Conservation (phyloP, 2,797 vertebrate species). For the Halcyon smyrnensis region DNA sequence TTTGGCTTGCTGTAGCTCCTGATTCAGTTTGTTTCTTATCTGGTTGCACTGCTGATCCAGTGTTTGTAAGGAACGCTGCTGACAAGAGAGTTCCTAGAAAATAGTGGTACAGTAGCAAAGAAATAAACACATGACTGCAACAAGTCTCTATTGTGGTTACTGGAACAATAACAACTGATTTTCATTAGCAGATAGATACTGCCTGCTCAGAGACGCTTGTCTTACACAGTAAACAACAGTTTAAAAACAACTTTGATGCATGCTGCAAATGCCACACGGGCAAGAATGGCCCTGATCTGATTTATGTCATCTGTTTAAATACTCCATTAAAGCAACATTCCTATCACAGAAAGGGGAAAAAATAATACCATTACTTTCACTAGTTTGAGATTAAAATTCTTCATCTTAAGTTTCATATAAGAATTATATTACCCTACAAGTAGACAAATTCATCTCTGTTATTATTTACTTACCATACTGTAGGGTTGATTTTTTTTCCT, state of each 20-base stretch:
- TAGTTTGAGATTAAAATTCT: background rate
- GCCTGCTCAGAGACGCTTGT: background rate
- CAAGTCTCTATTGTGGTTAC: background rate
- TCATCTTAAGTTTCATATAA: background rate
- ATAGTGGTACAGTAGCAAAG: background rate
- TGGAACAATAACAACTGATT: background rate
- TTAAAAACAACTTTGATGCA: background rate
- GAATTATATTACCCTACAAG: background rate
- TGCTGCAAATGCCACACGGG: background rate
- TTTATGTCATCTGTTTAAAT: background rate
- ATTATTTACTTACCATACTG: background rate
- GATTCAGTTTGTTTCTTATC: slow-evolving; percentile 83
- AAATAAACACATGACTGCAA: background rate
- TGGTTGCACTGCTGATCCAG: slow-evolving; percentile 87
- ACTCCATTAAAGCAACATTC: background rate
- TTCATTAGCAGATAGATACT: background rate
- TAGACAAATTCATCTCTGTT: background rate
- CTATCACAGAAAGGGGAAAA: background rate
- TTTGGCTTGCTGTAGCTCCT: slow-evolving; percentile 90
- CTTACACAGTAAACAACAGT: background rate
- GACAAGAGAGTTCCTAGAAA: slow-evolving; percentile 84
- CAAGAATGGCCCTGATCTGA: background rate
- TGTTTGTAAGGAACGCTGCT: slow-evolving; percentile 83
- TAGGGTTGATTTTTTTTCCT: background rate
- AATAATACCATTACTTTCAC: no score